Base-by-base conservation (phyloP, 2,888 invertebrate genomes). In the Syritta pipiens region DNA sequence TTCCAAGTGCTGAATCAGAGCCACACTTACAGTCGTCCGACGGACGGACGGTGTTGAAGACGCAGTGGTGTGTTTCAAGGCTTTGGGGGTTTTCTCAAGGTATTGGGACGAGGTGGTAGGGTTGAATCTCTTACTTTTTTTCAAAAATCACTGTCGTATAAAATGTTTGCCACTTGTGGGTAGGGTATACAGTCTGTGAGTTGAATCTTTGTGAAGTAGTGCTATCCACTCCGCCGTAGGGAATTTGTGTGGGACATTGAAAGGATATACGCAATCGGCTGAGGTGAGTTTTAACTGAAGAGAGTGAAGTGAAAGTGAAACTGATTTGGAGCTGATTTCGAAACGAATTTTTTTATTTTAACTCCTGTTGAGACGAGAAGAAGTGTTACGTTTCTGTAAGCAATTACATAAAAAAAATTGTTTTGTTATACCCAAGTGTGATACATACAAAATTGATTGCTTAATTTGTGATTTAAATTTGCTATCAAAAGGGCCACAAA, bases 121-220 rank as follows among this genome's bases (percentile, higher is more conserved):
- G 77, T 53, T 59, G 65, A 19, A 22, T 37, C 1, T 19, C 9
- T 53, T 35, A 44, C 30, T 30, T 48, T 57, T 55, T 20, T 30
- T 22, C 32, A 48, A 53, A 48, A 35, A 10, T 22, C 35, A 10
- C n/a, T 83, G 84, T 86, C 85, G 83, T 87, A 87, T 87, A 87
- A 87, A 87, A 84, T 63, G 83, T 82, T 85, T 84, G 84, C 71
- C 74, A 75, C 81, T 26, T 68, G 81, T 74, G 57, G 81, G 82
- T 82, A 83, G 81, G 67, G 81, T 77, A 48, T 83, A 84, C 86
- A 87, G 86, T 87, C 84, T 48, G 65, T 53, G 32, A 72, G n/a
- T 72, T 44, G 57, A 76, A 63, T 19, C 44, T 14, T 32, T 53
- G 46, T 35, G 48, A 72, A 60, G 46, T 49, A 71, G 76, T 71